Evolutionary conservation across 2,888 invertebrate species (phyloP).

Genomic region (Oscheius sp.): DNA sequence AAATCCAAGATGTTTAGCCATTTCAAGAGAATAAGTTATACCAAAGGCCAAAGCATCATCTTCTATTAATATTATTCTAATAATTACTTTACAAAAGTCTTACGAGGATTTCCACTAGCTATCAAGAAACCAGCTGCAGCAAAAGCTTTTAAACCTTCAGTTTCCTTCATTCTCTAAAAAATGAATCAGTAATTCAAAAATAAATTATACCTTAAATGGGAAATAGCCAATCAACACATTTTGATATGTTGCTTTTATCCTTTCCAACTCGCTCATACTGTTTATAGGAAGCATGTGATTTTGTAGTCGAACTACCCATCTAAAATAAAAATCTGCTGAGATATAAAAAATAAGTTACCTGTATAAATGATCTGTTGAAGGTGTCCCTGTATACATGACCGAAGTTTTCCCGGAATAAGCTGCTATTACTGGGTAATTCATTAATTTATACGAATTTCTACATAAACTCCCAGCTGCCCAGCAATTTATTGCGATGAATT

Average conservation of each 20-base stretch:
- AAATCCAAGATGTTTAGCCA: background rate
- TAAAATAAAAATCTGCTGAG: background rate
- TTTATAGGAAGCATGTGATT: background rate
- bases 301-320: constrained; percentile 19
- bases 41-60: background rate
- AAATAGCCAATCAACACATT: constrained; percentile 20
- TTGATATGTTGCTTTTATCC: background rate
- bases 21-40: background rate
- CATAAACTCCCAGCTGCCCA: constrained; percentile 41
- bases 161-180: background rate
- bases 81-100: background rate
- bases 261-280: background rate
- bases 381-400: background rate
- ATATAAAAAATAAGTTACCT: background rate
- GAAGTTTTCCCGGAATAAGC: constrained; percentile 30
- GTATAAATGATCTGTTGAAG: constrained; percentile 21
- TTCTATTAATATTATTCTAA: background rate
- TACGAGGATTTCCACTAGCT: constrained; percentile 11
- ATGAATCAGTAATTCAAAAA: background rate
- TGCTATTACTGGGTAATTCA: constrained; percentile 47
- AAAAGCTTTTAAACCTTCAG: background rate
- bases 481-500: constrained; percentile 49
- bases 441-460: constrained; percentile 39
- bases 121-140: constrained; percentile 26
- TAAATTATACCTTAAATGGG: constrained; percentile 20